Evolutionary conservation across 1,140 invertebrate genomes (phyloP).

Genomic region (Drosophila dunni): DNA sequence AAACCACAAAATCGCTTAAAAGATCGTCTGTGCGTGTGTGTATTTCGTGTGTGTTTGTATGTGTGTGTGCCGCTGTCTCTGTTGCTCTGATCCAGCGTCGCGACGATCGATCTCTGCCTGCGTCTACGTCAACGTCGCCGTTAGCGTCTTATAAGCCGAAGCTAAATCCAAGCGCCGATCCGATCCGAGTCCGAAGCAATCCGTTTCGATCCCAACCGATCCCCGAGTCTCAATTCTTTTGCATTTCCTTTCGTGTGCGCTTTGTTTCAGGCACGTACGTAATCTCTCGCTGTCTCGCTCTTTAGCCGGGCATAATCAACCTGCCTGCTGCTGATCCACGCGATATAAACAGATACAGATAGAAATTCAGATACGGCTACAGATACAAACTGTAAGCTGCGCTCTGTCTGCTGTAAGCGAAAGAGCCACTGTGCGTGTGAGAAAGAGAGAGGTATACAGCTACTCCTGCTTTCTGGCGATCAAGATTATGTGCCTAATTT

Average conservation of each 20-base stretch:
- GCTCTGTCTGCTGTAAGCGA: too few species aligned
- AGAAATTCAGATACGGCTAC: conserved; percentile 34
- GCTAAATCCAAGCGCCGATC: conserved; percentile 53
- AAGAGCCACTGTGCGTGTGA: not conserved
- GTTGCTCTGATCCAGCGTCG: conserved; percentile 57
- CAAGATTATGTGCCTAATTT: conserved; percentile 80
- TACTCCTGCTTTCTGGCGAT: conserved; percentile 55
- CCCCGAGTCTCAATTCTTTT: conserved; percentile 44
- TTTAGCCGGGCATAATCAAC: conserved; percentile 65
- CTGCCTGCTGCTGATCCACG: conserved; percentile 70
- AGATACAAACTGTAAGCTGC: conserved; percentile 30
- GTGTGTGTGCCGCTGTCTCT: conserved; percentile 10
- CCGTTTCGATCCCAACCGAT: conserved; percentile 16
- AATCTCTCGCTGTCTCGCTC: conserved; percentile 49
- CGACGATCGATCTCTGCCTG: conserved; percentile 58
- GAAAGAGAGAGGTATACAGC: conserved; percentile 31
- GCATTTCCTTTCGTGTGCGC: conserved; percentile 66
- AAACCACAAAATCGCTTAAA: conserved; percentile 77
- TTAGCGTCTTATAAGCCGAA: conserved; percentile 70
- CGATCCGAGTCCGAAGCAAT: conserved; percentile 10
- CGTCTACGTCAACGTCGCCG: conserved; percentile 40
- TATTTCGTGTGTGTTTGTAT: conserved; percentile 30
- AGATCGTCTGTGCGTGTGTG: conserved; percentile 60
- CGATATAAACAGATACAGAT: conserved; percentile 50
- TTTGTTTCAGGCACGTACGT: conserved; percentile 80